Evolutionary conservation across 2,113 vertebrate species (phyloP).

Genomic region (Paralichthys olivaceus): DNA sequence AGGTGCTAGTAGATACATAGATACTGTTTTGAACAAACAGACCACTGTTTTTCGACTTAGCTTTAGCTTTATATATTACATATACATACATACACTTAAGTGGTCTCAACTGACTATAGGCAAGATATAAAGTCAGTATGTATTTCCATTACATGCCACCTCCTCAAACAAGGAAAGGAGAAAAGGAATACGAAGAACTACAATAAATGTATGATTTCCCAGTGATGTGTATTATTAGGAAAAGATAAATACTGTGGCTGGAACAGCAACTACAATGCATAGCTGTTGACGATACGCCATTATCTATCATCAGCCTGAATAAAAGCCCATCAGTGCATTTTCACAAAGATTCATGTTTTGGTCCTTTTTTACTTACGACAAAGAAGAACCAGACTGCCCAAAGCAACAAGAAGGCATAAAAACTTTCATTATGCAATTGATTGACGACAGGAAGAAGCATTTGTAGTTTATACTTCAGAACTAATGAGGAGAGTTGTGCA

Average conservation of each 20-base stretch:
- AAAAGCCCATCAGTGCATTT: background rate
- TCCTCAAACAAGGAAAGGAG: background rate
- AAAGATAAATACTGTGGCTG: constrained; percentile 7
- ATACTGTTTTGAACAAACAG: too few relatives aligned
- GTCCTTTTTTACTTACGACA: constrained; percentile 3
- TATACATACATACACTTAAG: too few relatives aligned
- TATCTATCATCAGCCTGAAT: constrained; percentile 1
- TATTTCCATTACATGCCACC: background rate
- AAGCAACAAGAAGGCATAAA: constrained; percentile 44
- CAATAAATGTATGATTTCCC: background rate
- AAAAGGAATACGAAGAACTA: background rate
- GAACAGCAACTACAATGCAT: background rate
- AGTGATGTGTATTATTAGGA: background rate
- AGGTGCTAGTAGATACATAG: too few relatives aligned
- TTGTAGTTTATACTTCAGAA: constrained; percentile 57
- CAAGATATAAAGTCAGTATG: too few relatives aligned
- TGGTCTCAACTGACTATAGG: too few relatives aligned
- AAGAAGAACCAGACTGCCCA: constrained; percentile 17
- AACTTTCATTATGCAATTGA: constrained; percentile 67
- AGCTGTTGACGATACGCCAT: constrained; percentile 1
- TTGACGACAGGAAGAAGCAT: constrained; percentile 62
- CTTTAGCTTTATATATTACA: too few relatives aligned
- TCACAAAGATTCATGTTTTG: background rate
- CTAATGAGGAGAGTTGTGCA: constrained; percentile 68
- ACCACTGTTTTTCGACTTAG: too few relatives aligned